Percentiles rank a stretch among this genome's conserved stretches.
Evolutionary conservation across 2,888 invertebrate genomes (phyloP).

Genomic region (Hemistola chrysoprasaria): DNA sequence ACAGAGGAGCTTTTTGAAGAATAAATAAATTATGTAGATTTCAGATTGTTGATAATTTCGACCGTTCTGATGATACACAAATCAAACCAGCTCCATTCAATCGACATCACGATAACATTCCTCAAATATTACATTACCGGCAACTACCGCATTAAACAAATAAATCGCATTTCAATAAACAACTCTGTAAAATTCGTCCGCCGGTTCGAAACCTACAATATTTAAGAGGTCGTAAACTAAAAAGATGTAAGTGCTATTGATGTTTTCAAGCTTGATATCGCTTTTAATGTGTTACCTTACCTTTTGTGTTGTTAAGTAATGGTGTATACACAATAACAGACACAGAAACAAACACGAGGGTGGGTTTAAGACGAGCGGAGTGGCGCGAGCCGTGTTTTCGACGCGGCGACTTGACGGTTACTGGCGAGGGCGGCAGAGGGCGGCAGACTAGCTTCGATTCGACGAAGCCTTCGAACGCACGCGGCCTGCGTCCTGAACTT

Average conservation of each 20-base stretch:
- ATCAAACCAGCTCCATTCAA: no score
- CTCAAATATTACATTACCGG: conserved; percentile 4
- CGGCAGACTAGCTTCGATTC: conserved; percentile 15
- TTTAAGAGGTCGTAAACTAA: conserved; percentile 15
- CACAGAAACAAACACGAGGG: conserved; percentile 50
- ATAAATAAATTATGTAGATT: no score
- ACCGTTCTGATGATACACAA: no score
- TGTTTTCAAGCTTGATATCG: no score
- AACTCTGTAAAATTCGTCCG: conserved; percentile 18
- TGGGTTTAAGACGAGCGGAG: conserved; percentile 39
- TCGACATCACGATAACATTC: conserved; percentile 1
- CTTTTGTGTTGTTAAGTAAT: conserved; percentile 20
- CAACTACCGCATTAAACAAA: conserved; percentile 10
- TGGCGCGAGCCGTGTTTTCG: conserved; percentile 51
- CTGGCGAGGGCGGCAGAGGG: conserved; percentile 59
- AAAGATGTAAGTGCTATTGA: no score
- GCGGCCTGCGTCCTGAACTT: conserved; percentile 26
- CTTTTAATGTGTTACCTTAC: conserved; percentile 26
- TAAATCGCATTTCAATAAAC: conserved; percentile 23
- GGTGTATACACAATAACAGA: conserved; percentile 42
- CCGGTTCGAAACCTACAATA: conserved; percentile 21
- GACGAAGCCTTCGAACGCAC: conserved; percentile 13
- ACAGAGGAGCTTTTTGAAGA: no score
- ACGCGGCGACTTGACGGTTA: conserved; percentile 45
- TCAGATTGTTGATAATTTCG: no score